Conservation (phyloP, 2,113 vertebrate species). For the Halcyon malimbica region DNA sequence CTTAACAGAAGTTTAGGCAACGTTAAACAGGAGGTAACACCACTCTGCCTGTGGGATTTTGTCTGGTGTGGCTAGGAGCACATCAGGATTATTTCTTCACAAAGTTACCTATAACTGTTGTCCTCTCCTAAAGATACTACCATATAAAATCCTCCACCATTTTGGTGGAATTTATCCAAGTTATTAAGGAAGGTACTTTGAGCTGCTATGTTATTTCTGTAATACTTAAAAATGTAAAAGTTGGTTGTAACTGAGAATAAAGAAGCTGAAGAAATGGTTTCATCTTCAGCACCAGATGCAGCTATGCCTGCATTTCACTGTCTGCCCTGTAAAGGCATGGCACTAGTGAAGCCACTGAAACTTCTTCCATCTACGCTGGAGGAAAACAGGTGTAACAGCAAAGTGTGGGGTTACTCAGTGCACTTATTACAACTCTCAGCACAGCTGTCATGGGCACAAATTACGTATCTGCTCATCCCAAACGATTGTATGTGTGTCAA, state of each 20-base stretch:
- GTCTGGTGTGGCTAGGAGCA: neutral
- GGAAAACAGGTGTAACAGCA: neutral
- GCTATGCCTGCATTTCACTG: neutral
- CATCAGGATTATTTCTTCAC: neutral
- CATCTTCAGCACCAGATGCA: neutral
- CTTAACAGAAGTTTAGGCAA: neutral
- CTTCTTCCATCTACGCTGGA: neutral
- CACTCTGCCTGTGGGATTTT: neutral
- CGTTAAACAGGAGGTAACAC: neutral
- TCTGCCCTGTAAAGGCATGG: neutral
- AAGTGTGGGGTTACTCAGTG: accelerated
- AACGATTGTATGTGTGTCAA: accelerated
- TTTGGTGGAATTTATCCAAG: neutral
- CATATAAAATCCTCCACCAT: neutral
- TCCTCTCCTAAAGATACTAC: neutral
- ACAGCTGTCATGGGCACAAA: neutral
- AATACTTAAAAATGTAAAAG: neutral
- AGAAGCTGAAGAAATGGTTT: neutral
- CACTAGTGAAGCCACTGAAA: neutral
- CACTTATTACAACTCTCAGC: neutral
- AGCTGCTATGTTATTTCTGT: neutral
- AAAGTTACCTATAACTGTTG: neutral
- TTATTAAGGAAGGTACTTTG: neutral
- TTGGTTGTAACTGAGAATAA: neutral
- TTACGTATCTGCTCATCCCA: neutral